Percentiles rank a stretch among this genome's conserved stretches.
Conservation (phyloP, 64 coral and sea anemone species). For the Dendronephthya gigantea region DNA sequence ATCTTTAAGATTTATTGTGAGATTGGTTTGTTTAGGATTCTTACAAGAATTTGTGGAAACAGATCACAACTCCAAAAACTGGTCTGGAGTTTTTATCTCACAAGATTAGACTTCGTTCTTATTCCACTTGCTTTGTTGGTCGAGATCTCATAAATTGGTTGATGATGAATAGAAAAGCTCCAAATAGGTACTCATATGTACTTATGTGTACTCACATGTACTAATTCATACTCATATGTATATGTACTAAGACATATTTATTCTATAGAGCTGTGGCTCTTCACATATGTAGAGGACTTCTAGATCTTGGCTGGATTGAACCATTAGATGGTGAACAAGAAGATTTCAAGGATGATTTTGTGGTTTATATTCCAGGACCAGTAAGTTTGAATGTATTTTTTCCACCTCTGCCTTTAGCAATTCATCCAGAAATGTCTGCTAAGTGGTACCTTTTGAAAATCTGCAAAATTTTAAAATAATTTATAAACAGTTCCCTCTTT, state of each 20-base stretch:
- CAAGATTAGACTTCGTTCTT: slow-evolving; percentile 67
- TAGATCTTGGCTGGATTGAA: slow-evolving; percentile 85
- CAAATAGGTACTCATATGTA: slow-evolving; percentile 39
- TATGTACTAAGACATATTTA: no score
- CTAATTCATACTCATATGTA: no score
- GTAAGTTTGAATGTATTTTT: slow-evolving; percentile 34
- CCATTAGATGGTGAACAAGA: slow-evolving; percentile 47
- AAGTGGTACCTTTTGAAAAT: no score
- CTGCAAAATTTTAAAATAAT: not conserved
- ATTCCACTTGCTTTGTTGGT: slow-evolving; percentile 69
- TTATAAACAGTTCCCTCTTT: not conserved
- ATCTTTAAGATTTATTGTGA: not conserved
- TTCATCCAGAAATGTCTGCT: no score
- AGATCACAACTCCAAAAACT: slow-evolving; percentile 67
- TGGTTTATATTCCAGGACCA: slow-evolving; percentile 76
- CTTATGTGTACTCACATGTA: not conserved
- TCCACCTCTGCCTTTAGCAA: no score
- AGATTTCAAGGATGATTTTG: slow-evolving; percentile 70
- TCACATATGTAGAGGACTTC: slow-evolving; percentile 56
- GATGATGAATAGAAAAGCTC: slow-evolving; percentile 63
- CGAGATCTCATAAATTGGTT: slow-evolving; percentile 84
- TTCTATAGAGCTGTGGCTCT: slow-evolving; percentile 54
- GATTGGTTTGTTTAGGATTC: slow-evolving; percentile 42
- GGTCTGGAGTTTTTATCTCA: slow-evolving; percentile 78
- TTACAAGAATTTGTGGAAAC: slow-evolving; percentile 68